These are phyloP conservation scores for Gymnodraco acuticeps DNA, from an alignment of 2,797 vertebrate genomes.

Conservation along the genomic window DNA sequence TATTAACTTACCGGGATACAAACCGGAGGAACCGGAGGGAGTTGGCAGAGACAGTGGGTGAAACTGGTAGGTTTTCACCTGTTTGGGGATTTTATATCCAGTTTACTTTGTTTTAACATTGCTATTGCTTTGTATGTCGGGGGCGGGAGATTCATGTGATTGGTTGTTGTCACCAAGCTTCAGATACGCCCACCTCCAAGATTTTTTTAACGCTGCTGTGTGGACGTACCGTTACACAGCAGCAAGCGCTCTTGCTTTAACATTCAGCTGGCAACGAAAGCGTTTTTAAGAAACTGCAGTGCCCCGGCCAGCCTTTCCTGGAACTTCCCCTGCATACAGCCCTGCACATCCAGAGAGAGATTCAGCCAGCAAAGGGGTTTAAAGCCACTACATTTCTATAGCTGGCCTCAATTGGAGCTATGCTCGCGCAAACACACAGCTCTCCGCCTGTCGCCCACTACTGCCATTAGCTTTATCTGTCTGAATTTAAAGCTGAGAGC, in stretches of 20 bases:
- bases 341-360: slow-evolving; percentile 60
- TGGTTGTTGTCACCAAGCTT: no score
- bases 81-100: no score
- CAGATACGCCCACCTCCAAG: no score
- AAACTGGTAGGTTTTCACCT: no score
- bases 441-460: slow-evolving; percentile 63
- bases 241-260: slow-evolving; percentile 40
- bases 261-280: slow-evolving; percentile 44
- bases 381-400: slow-evolving; percentile 73
- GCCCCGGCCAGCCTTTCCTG: slow-evolving; percentile 58
- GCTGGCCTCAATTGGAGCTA: slow-evolving; percentile 61
- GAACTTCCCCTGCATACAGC: slow-evolving; percentile 65
- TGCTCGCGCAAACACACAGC: slow-evolving; percentile 31
- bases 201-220: no score
- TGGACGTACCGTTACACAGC: neutral
- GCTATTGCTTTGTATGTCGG: no score
- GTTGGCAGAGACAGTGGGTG: no score
- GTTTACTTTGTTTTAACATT: no score
- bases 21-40: no score
- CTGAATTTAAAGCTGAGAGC: slow-evolving; percentile 67
- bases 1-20: no score
- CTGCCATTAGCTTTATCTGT: slow-evolving; percentile 72
- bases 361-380: slow-evolving; percentile 63
- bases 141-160: no score
- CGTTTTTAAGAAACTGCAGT: slow-evolving; percentile 61